Conservation (phyloP, 2,113 vertebrate species). For the Osmerus mordax region DNA sequence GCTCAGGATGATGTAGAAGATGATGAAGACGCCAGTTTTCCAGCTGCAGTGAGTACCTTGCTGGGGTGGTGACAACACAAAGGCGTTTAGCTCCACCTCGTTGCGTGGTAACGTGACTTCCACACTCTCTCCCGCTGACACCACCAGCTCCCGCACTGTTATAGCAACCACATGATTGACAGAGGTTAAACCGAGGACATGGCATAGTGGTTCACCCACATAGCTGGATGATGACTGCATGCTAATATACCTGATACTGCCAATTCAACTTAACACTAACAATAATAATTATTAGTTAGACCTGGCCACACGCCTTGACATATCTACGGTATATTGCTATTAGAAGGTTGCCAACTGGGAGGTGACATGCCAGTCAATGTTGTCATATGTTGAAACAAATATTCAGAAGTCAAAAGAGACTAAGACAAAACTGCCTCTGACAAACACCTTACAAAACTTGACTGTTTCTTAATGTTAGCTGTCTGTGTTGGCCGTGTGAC, state of each 20-base stretch:
- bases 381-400: slow-evolving; percentile 26
- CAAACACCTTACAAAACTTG: no score
- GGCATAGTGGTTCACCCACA: not conserved
- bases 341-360: no score
- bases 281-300: no score
- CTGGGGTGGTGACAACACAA: slow-evolving; percentile 79
- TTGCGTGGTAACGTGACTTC: slow-evolving; percentile 88
- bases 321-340: no score
- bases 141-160: slow-evolving; percentile 82
- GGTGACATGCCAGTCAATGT: not conserved
- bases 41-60: slow-evolving; percentile 64
- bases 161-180: not conserved
- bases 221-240: no score
- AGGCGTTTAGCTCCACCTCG: slow-evolving; percentile 89
- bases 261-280: no score
- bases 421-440: slow-evolving; percentile 7
- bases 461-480: no score
- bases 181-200: not conserved
- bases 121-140: slow-evolving; percentile 90
- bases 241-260: no score
- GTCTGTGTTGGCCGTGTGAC: no score
- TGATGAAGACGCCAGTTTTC: not conserved
- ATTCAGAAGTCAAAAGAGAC: slow-evolving; percentile 31
- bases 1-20: not conserved
- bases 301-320: no score